Evolutionary conservation across 2,888 invertebrate genomes (phyloP).

Genomic region (Aspidiotus destructor): DNA sequence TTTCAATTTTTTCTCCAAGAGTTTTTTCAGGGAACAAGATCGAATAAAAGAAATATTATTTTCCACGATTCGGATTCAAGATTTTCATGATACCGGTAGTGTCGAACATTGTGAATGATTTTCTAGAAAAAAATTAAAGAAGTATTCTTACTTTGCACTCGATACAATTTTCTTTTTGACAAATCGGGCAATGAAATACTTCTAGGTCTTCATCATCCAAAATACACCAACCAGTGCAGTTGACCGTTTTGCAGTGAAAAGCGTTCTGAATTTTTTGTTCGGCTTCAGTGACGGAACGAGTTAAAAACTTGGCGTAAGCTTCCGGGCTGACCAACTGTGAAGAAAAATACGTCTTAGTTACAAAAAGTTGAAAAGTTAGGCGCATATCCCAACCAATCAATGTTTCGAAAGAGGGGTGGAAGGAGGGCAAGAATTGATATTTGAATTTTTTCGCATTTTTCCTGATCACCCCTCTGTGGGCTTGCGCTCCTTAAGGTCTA

Average conservation of each 20-base stretch:
- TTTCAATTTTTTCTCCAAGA: too few relatives aligned
- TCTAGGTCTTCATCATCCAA: constrained; percentile 75
- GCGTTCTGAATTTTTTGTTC: constrained; percentile 68
- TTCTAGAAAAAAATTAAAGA: too few relatives aligned
- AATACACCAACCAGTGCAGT: constrained; percentile 82
- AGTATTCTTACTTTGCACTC: constrained; percentile 61
- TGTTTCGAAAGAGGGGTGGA: neutral
- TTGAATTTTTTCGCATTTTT: neutral
- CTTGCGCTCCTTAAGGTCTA: too few relatives aligned
- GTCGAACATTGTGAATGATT: too few relatives aligned
- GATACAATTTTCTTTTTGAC: constrained; percentile 67
- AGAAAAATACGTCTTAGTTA: constrained; percentile 17
- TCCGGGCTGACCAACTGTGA: constrained; percentile 54
- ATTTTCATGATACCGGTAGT: too few relatives aligned
- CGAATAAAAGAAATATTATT: too few relatives aligned
- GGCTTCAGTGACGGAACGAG: constrained; percentile 67
- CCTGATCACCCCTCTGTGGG: neutral
- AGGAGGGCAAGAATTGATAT: neutral
- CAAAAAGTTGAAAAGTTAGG: too few relatives aligned
- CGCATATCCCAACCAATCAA: neutral
- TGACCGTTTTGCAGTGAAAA: constrained; percentile 81
- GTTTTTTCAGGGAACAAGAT: too few relatives aligned
- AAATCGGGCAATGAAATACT: constrained; percentile 74
- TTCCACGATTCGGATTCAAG: too few relatives aligned
- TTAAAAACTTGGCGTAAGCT: constrained; percentile 68